phyloP scores from a whole-genome alignment of 2,888 invertebrate genomes.

The Allygus modestus region DNA sequence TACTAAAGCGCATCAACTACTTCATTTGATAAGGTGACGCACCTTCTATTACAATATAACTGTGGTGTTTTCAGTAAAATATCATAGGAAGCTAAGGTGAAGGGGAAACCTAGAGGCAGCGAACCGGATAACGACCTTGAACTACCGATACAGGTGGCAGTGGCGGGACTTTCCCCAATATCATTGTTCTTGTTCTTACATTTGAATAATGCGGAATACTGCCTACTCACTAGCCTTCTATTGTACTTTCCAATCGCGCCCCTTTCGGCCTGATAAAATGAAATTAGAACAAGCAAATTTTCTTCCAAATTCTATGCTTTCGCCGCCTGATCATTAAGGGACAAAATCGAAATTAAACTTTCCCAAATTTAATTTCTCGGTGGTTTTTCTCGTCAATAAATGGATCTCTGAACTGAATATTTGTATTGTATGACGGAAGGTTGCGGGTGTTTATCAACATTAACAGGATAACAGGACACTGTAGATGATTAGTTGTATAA shows the following conservation, averaged over 20 bases:
- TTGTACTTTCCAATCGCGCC: conserved; percentile 26
- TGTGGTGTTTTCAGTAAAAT: neutral
- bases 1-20: too few relatives aligned
- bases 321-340: neutral
- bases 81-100: neutral
- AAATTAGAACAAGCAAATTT: neutral
- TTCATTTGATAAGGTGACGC: too few relatives aligned
- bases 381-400: too few relatives aligned
- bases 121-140: conserved; percentile 18
- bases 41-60: too few relatives aligned
- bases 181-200: conserved; percentile 36
- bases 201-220: conserved; percentile 29
- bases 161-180: conserved; percentile 21
- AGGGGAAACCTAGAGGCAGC: conserved; percentile 7
- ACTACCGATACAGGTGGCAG: conserved; percentile 37
- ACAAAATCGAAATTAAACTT: too few relatives aligned
- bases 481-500: too few relatives aligned
- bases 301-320: neutral
- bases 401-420: too few relatives aligned
- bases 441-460: too few relatives aligned
- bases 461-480: too few relatives aligned
- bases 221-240: conserved; percentile 41
- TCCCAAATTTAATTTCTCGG: too few relatives aligned
- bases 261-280: neutral
- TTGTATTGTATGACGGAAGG: too few relatives aligned